Evolutionary conservation across 1,140 invertebrate species (phyloP), one percentile per base, ranked within the genome.

Genomic region (Thaumatotibia leucotreta): DNA sequence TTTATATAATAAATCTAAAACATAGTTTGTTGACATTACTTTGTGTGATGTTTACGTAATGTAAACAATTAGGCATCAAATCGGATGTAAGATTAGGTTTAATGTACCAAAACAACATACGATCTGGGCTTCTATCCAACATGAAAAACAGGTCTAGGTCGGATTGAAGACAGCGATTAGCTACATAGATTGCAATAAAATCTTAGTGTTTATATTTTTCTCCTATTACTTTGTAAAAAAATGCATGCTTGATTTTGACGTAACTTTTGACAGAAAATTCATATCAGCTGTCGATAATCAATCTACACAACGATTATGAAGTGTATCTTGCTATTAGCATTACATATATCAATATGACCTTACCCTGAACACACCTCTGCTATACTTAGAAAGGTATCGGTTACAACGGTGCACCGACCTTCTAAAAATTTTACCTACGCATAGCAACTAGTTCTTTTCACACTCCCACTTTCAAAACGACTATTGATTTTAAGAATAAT

Each of bases 141-240:
- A 65, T 75, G 61, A 70, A 73, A 83, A 82, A 69, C 71, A 49
- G 83, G 82, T 87, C 84, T 82, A 85, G 84, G 84, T 74, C 81
- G 61, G 52, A 27, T 61, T 70, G 23, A 35, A 67, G 54, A 61
- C 50, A 27, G 61, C 61, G 58, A 39, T 61, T 52, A 29, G 65
- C 66, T 64, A 66, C 39, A 63, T 29, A 63, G 4, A 29, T 29
- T 31, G n/a, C n/a, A 29, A n/a, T 24, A 27, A 27, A 45, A 58
- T 58, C 1, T 58, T 29, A 58, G 24, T 14, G 23, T 29, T 29
- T 10, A 58, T 4, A 58, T 20, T 58, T 4, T 9, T 29, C n/a
- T 1, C n/a, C 11, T 31, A 27, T 27, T n/a, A 11, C n/a, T n/a
- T n/a, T n/a, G n/a, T n/a, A n/a, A n/a, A n/a, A n/a, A n/a, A n/a